Evolutionary conservation across 2,797 vertebrate genomes (phyloP).

Genomic region (Gobionotothen gibberifrons): DNA sequence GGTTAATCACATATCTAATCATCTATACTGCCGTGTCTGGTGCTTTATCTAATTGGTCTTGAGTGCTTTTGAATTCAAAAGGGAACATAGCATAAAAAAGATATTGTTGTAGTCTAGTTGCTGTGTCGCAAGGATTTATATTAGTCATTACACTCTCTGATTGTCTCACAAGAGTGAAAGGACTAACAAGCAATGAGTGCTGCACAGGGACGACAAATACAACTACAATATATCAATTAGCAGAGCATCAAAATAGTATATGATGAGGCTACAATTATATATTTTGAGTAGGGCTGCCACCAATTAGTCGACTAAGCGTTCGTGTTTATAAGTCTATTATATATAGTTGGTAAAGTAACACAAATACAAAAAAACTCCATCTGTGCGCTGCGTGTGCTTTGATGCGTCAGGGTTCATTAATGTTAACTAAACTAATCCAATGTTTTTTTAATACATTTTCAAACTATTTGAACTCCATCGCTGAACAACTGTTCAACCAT

Average conservation of each 20-base stretch:
- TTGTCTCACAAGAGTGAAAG: slow-evolving; percentile 42
- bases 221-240: slow-evolving; percentile 39
- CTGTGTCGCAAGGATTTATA: slow-evolving; percentile 43
- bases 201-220: slow-evolving; percentile 47
- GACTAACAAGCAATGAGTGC: slow-evolving; percentile 64
- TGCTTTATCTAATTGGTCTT: slow-evolving; percentile 48
- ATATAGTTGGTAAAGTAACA: no score
- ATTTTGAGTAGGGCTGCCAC: neutral
- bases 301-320: no score
- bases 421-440: no score
- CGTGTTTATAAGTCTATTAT: no score
- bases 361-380: no score
- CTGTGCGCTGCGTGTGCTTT: no score
- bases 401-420: no score
- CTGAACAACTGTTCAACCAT: no score
- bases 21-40: slow-evolving; percentile 37
- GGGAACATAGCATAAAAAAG: slow-evolving; percentile 18
- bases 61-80: slow-evolving; percentile 45
- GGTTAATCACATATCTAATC: slow-evolving; percentile 45
- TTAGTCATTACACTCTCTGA: slow-evolving; percentile 50
- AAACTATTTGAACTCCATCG: no score
- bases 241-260: neutral
- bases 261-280: neutral
- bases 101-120: slow-evolving; percentile 4
- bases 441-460: no score